A percentile compares a stretch with the other conserved stretches of the same genome.
phyloP scores from a whole-genome alignment of 30 jellyfish, hydroid and myxozoan species.

The Turritopsis dohrnii region DNA sequence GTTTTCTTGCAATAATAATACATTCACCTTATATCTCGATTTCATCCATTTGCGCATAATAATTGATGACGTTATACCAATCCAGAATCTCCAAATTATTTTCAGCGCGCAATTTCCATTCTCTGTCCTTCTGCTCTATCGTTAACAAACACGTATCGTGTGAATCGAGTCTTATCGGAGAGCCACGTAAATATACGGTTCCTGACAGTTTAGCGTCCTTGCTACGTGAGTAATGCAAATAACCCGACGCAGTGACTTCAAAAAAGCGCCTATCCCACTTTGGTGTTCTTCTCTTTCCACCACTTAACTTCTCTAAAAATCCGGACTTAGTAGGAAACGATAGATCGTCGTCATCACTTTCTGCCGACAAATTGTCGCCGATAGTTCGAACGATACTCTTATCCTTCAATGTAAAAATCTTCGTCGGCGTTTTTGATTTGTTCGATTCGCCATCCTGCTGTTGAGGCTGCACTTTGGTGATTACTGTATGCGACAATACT shows the following conservation, averaged over 20 bases:
- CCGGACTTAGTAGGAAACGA: constrained; percentile 64
- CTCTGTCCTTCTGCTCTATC: constrained; percentile 64
- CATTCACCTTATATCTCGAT: neutral
- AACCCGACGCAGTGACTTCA: constrained; percentile 77
- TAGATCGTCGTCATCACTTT: constrained; percentile 12
- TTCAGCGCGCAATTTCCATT: constrained; percentile 68
- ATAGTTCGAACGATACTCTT: neutral
- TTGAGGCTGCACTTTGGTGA: neutral
- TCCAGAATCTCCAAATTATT: constrained; percentile 45
- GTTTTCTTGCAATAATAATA: neutral
- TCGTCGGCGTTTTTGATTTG: neutral
- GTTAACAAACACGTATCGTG: constrained; percentile 42
- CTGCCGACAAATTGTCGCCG: neutral
- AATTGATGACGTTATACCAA: constrained; percentile 62
- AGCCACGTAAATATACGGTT: constrained; percentile 66
- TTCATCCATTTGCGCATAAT: constrained; percentile 41
- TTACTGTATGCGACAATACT: neutral
- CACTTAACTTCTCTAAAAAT: constrained; percentile 68
- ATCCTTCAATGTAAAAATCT: neutral
- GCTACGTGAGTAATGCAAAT: constrained; percentile 55
- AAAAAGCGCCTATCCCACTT: constrained; percentile 85
- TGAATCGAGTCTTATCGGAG: constrained; percentile 59
- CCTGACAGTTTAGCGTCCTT: constrained; percentile 76
- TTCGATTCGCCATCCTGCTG: neutral
- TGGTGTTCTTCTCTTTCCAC: constrained; percentile 74